A percentile compares a stretch with the other conserved stretches of the same genome.
phyloP scores from a whole-genome alignment of 2,888 invertebrate species.

The Eupithecia tripunctaria region DNA sequence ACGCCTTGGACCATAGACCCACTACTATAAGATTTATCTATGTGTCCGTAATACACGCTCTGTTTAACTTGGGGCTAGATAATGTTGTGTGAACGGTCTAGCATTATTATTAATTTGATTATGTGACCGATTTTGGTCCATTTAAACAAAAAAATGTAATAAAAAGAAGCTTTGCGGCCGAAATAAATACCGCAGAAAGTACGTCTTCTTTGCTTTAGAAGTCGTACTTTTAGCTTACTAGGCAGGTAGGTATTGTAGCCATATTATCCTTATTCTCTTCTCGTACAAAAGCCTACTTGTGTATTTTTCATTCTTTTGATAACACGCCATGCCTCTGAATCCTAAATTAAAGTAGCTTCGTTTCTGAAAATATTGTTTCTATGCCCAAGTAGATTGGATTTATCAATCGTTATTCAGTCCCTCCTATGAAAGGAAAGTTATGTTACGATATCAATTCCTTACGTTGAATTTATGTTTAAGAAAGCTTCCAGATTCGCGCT shows the following conservation, averaged over 20 bases:
- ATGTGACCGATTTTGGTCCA: neutral
- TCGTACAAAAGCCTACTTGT: neutral
- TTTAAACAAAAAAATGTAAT: neutral
- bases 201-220: neutral
- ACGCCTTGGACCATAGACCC: neutral
- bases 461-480: constrained; percentile 18
- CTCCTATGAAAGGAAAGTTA: constrained; percentile 16
- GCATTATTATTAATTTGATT: no score
- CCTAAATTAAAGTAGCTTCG: constrained; percentile 5
- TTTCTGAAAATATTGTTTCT: constrained; percentile 12
- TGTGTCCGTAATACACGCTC: no score
- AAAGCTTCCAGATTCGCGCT: constrained; percentile 21
- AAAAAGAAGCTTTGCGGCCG: neutral
- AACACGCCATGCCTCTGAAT: neutral
- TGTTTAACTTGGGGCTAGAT: no score
- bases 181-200: neutral
- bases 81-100: no score
- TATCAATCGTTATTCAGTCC: constrained; percentile 17
- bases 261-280: neutral
- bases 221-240: neutral
- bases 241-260: neutral
- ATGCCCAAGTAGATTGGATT: constrained; percentile 7
- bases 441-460: constrained; percentile 16
- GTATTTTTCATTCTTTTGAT: neutral
- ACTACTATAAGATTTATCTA: no score